Evolutionary conservation across 2,888 invertebrate genomes (phyloP).

Genomic region (Acleris holmiana): DNA sequence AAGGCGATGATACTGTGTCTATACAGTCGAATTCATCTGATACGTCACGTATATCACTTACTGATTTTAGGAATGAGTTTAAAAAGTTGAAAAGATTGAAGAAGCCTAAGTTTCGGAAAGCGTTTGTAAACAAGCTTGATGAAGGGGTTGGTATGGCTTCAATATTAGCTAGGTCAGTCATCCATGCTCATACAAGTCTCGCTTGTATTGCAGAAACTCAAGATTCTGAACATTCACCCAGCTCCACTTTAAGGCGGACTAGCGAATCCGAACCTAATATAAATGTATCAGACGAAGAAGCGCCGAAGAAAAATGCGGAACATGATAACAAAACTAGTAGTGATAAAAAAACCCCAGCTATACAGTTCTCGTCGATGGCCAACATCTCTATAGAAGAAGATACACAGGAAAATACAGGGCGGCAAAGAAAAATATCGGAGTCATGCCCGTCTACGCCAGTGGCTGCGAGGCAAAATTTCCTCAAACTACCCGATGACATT

Average conservation of each 20-base stretch:
- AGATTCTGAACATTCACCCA: constrained; percentile 75
- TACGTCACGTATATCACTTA: constrained; percentile 71
- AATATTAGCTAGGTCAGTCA: constrained; percentile 86
- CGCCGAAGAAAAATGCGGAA: constrained; percentile 43
- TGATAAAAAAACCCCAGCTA: constrained; percentile 58
- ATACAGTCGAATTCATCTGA: constrained; percentile 81
- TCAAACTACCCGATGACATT: constrained; percentile 66
- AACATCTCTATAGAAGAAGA: constrained; percentile 61
- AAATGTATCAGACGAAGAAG: constrained; percentile 60
- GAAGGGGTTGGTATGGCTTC: constrained; percentile 87
- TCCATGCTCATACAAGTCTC: constrained; percentile 84
- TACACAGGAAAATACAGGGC: constrained; percentile 36
- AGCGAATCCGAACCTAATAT: constrained; percentile 74
- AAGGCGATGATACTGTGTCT: constrained; percentile 80
- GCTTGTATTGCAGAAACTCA: constrained; percentile 84
- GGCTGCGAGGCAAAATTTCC: constrained; percentile 65
- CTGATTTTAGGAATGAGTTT: constrained; percentile 72
- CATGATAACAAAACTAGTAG: constrained; percentile 40
- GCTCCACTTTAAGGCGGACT: constrained; percentile 66
- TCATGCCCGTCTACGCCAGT: constrained; percentile 77
- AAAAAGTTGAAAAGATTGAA: constrained; percentile 74
- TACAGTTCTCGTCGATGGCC: constrained; percentile 68
- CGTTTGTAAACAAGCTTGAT: constrained; percentile 65
- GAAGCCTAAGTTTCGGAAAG: constrained; percentile 67
- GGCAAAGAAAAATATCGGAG: constrained; percentile 67